phyloP scores from a whole-genome alignment of 2,113 vertebrate species.

The Butastur rufipennis region DNA sequence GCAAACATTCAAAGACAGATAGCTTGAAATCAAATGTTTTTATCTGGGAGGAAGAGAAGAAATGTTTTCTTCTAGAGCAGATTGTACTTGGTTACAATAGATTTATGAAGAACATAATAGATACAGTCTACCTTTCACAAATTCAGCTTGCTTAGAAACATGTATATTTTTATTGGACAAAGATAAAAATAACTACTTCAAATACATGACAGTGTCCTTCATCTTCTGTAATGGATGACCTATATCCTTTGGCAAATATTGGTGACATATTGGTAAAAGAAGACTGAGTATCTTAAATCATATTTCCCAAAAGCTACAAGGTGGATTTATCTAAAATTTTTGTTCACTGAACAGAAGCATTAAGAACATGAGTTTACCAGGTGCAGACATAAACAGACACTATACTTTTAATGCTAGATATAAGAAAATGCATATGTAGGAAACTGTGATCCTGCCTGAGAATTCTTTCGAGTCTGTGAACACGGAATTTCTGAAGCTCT shows the following conservation, averaged over 20 bases:
- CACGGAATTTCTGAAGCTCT: background rate
- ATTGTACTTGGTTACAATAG: background rate
- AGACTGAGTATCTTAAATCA: background rate
- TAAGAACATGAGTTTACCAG: background rate
- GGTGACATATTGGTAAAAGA: background rate
- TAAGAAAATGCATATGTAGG: background rate
- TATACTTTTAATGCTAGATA: background rate
- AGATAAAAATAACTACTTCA: slow-evolving; percentile 1
- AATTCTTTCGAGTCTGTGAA: background rate
- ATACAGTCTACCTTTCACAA: background rate
- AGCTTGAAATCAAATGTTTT: background rate
- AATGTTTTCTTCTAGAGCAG: background rate
- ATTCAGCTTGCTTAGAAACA: background rate
- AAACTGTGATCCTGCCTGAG: background rate
- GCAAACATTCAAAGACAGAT: background rate
- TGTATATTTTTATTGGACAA: background rate
- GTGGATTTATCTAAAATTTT: background rate
- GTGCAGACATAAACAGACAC: background rate
- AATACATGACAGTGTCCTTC: background rate
- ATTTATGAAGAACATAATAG: background rate
- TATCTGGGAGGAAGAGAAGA: background rate
- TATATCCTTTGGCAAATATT: background rate
- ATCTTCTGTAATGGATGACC: background rate
- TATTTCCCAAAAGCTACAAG: background rate
- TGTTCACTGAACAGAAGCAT: background rate